Conservation (phyloP, 2,113 vertebrate species). For the Trichechus manatus region DNA sequence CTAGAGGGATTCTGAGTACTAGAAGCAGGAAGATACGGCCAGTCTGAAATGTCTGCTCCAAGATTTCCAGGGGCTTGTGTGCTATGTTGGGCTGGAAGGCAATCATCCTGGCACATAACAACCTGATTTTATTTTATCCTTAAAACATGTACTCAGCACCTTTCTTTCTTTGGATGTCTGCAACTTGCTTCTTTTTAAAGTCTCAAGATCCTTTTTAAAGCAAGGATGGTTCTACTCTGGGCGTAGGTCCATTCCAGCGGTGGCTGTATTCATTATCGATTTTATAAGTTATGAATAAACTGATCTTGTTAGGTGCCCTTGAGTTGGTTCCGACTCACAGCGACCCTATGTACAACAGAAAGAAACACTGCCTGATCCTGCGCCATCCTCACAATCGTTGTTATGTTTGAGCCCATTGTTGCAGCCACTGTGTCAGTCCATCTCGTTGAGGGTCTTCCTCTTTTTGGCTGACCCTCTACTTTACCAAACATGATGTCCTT, state of each 20-base stretch:
- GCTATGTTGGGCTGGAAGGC: neutral
- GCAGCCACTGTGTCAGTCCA: too few species aligned
- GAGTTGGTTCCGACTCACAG: too few species aligned
- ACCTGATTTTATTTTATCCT: neutral
- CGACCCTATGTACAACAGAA: too few species aligned
- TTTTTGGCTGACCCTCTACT: too few species aligned
- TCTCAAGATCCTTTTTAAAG: neutral
- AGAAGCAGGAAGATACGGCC: neutral
- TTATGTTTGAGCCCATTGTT: too few species aligned
- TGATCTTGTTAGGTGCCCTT: too few species aligned
- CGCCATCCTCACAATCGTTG: too few species aligned
- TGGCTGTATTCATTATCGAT: too few species aligned
- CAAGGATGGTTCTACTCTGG: neutral
- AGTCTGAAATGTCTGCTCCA: neutral
- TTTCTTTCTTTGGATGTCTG: constrained; percentile 19
- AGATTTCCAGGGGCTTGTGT: neutral
- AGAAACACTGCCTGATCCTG: too few species aligned
- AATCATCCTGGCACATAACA: neutral
- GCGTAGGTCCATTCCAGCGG: neutral
- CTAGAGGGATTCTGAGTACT: neutral
- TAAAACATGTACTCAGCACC: neutral
- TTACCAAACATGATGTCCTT: too few species aligned
- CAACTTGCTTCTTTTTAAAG: neutral
- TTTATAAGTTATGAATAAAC: too few species aligned
- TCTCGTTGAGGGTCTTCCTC: too few species aligned